Conservation (phyloP, 2,797 vertebrate genomes). For the Calcarius lapponicus region DNA sequence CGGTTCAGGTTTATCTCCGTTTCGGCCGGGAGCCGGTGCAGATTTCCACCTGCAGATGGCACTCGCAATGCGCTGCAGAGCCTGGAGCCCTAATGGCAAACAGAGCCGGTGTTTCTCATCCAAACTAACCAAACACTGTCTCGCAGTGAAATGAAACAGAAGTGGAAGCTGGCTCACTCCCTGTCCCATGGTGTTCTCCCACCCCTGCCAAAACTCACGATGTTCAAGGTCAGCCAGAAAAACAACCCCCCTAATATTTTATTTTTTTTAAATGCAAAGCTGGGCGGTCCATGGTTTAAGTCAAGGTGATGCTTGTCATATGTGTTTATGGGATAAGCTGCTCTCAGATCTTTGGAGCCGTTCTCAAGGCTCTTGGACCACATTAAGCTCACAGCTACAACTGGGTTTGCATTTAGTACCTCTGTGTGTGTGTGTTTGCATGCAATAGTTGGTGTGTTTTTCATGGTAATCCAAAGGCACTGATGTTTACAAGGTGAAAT, state of each 20-base stretch:
- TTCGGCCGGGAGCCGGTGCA: too few relatives aligned
- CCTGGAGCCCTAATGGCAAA: background rate
- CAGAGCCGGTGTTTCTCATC: background rate
- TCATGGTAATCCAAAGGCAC: background rate
- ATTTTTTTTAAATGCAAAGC: background rate
- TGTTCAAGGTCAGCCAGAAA: background rate
- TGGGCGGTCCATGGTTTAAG: background rate
- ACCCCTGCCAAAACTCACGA: background rate
- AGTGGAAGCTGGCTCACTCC: background rate
- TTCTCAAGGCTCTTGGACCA: background rate
- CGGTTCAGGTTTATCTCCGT: fast-evolving
- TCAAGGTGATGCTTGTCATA: background rate
- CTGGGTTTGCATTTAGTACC: background rate
- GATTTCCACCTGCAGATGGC: conserved; percentile 59
- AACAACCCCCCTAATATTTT: background rate
- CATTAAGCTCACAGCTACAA: background rate
- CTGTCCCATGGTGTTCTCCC: background rate
- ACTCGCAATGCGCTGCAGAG: background rate
- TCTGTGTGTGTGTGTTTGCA: background rate
- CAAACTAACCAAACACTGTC: background rate
- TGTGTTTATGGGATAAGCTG: background rate
- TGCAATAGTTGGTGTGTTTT: background rate
- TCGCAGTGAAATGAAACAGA: background rate
- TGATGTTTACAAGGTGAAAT: background rate
- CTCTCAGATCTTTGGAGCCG: background rate